Conservation (phyloP, 2,797 vertebrate species). For the Salmo trutta region DNA sequence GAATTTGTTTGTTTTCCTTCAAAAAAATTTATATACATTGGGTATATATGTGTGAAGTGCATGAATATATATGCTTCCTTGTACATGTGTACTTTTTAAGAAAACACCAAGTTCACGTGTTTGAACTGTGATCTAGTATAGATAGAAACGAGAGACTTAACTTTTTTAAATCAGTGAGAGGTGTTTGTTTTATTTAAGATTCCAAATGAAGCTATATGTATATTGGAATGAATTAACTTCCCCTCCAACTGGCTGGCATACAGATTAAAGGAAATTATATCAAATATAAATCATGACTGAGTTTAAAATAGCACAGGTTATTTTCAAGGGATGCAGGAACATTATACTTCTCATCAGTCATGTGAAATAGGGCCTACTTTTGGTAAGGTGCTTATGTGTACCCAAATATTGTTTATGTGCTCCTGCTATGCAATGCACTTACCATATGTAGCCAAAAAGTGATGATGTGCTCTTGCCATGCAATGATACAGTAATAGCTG, state of each 20-base stretch:
- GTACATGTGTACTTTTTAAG: background rate
- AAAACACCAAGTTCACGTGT: background rate
- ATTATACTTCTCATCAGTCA: background rate
- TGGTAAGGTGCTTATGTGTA: background rate
- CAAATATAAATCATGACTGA: background rate
- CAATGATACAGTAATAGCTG: background rate
- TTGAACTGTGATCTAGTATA: slow-evolving; percentile 26
- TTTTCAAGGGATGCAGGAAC: background rate
- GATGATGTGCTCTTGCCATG: background rate
- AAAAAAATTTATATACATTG: slow-evolving; percentile 29
- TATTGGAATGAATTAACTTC: slow-evolving; percentile 13
- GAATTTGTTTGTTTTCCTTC: slow-evolving; percentile 63
- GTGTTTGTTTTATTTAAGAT: slow-evolving; percentile 40
- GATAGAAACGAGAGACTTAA: slow-evolving; percentile 39
- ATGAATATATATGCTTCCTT: slow-evolving; percentile 1
- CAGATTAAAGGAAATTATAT: slow-evolving; percentile 13
- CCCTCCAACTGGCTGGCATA: slow-evolving; percentile 9
- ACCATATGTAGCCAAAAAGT: background rate
- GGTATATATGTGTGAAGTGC: background rate
- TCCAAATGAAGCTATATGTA: slow-evolving; percentile 23
- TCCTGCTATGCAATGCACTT: background rate
- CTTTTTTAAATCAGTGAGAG: slow-evolving; percentile 24
- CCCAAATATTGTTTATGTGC: slow-evolving; percentile 1
- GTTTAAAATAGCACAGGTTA: background rate
- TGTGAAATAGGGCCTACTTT: background rate